Conservation (phyloP, 37 sponge, comb jelly and placozoan genomes). For the Beroe forskalii region DNA sequence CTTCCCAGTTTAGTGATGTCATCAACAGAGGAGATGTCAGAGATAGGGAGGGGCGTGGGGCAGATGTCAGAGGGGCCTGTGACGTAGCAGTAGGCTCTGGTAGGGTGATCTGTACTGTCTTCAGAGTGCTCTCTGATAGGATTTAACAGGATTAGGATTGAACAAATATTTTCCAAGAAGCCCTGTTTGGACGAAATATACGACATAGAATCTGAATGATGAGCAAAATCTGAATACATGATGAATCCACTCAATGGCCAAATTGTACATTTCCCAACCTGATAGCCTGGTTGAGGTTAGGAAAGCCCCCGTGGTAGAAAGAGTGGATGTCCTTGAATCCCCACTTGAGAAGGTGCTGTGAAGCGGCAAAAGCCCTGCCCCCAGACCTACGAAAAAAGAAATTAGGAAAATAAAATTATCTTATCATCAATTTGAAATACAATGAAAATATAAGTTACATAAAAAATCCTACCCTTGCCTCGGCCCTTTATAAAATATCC, state of each 20-base stretch:
- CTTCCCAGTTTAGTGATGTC: background rate
- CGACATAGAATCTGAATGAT: too few relatives aligned
- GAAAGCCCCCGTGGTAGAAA: conserved; percentile 54
- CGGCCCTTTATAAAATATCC: too few relatives aligned
- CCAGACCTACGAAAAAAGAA: conserved; percentile 50
- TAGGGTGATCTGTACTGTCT: background rate
- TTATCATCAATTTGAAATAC: background rate
- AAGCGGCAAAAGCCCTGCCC: conserved; percentile 21
- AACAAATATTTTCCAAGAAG: too few relatives aligned
- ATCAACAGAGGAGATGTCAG: background rate
- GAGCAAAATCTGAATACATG: too few relatives aligned
- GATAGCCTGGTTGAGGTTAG: background rate
- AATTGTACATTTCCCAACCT: too few relatives aligned
- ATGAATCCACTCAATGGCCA: too few relatives aligned
- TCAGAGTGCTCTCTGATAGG: background rate
- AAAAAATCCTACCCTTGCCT: too few relatives aligned
- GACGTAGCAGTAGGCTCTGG: background rate
- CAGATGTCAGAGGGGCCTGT: conserved; percentile 27
- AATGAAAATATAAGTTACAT: too few relatives aligned
- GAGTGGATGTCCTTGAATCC: conserved; percentile 51
- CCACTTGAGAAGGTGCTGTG: conserved; percentile 7
- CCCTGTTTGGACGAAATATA: too few relatives aligned
- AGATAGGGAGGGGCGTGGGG: conserved; percentile 5
- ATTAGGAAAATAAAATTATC: conserved; percentile 16
- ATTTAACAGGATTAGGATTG: too few relatives aligned